A percentile compares a stretch with the other conserved stretches of the same genome.
phyloP scores from a whole-genome alignment of 2,888 invertebrate genomes.

The Chrysina gloriosa region DNA sequence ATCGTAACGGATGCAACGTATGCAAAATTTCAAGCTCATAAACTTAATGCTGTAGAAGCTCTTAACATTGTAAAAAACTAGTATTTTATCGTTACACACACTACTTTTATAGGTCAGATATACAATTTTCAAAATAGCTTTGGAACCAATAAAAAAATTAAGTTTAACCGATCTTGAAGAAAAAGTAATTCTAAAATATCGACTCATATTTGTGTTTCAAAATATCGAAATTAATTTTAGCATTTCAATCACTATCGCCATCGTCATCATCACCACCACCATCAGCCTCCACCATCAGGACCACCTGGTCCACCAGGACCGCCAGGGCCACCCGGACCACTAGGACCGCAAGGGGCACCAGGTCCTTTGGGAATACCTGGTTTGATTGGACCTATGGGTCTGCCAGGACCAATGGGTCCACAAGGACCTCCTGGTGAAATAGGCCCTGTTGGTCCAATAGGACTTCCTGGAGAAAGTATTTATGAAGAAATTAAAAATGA shows the following conservation, averaged over 20 bases:
- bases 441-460: neutral
- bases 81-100: too few species aligned
- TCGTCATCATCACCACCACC: slow-evolving; percentile 5
- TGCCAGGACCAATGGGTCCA: neutral
- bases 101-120: too few species aligned
- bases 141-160: too few species aligned
- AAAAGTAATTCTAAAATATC: too few species aligned
- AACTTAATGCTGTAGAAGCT: too few species aligned
- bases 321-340: neutral
- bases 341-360: neutral
- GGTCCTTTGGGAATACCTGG: neutral
- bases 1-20: too few species aligned
- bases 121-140: too few species aligned
- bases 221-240: too few species aligned
- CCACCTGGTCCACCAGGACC: slow-evolving; percentile 8
- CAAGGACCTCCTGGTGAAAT: neutral
- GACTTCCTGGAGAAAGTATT: slow-evolving; percentile 4
- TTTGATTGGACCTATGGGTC: neutral
- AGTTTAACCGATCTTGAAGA: too few species aligned
- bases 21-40: too few species aligned
- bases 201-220: too few species aligned
- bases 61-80: too few species aligned
- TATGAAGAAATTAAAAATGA: neutral
- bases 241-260: neutral
- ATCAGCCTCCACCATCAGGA: neutral